Evolutionary conservation across 1,140 invertebrate genomes (phyloP).

Genomic region (Sminthurides bifidus): DNA sequence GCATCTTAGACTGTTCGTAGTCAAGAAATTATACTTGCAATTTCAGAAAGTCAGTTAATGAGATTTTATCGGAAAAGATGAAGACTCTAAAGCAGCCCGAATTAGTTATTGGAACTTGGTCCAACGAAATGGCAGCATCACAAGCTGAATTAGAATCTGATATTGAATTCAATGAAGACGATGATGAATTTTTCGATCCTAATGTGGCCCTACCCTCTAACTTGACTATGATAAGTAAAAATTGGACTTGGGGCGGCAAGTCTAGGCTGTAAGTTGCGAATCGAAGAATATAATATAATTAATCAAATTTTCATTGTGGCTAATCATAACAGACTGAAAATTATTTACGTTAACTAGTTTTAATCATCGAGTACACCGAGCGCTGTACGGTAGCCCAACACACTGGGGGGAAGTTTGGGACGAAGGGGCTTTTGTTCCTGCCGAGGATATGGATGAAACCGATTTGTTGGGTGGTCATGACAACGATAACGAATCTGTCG

Average conservation of each 20-base stretch:
- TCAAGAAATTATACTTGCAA: neutral
- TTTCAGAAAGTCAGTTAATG: constrained; percentile 39
- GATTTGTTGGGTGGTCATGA: constrained; percentile 32
- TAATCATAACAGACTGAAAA: neutral
- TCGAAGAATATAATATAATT: neutral
- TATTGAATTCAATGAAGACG: constrained; percentile 33
- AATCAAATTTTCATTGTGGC: neutral
- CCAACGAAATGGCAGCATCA: constrained; percentile 63
- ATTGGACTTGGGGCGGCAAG: constrained; percentile 29
- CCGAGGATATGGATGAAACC: constrained; percentile 27
- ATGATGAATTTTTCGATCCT: constrained; percentile 36
- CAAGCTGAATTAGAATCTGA: neutral
- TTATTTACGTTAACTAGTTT: constrained; percentile 17
- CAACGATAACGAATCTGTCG: constrained; percentile 31
- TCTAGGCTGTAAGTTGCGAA: constrained; percentile 19
- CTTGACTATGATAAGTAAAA: constrained; percentile 35
- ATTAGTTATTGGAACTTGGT: constrained; percentile 81
- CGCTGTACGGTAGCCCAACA: constrained; percentile 31
- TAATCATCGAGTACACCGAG: constrained; percentile 30
- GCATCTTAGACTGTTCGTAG: neutral
- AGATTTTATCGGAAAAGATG: constrained; percentile 39
- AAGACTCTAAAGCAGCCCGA: constrained; percentile 40
- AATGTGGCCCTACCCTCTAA: constrained; percentile 37
- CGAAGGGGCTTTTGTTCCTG: constrained; percentile 26
- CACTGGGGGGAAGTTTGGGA: constrained; percentile 33